Percentiles rank a stretch among this genome's conserved stretches.
Conservation (phyloP, 2,797 vertebrate species). For the Hypotaenidia philippensis region DNA sequence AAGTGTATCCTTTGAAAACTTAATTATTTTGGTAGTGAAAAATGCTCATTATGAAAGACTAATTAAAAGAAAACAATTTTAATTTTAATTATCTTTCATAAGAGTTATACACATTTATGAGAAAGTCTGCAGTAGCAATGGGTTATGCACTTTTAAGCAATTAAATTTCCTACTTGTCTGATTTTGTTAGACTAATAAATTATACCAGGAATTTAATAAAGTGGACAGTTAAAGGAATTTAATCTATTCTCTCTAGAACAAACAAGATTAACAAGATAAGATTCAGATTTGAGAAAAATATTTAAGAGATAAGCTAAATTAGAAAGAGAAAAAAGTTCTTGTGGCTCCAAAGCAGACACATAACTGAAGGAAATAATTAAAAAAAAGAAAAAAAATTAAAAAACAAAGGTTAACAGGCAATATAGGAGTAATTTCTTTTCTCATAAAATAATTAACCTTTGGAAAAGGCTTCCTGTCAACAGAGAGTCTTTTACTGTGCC, state of each 20-base stretch:
- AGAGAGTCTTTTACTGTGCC: constrained; percentile 39
- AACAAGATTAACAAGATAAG: constrained; percentile 80
- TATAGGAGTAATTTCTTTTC: constrained; percentile 68
- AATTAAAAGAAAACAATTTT: constrained; percentile 72
- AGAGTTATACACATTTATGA: constrained; percentile 54
- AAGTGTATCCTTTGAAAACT: constrained; percentile 19
- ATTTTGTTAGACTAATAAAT: constrained; percentile 81
- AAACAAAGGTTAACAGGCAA: constrained; percentile 75
- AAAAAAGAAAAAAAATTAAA: not conserved
- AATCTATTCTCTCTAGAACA: constrained; percentile 77
- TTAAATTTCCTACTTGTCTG: constrained; percentile 79
- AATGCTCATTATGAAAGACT: constrained; percentile 41
- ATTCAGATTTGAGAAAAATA: constrained; percentile 72
- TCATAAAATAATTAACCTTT: constrained; percentile 80
- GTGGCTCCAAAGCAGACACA: constrained; percentile 24
- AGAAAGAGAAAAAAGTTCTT: constrained; percentile 68
- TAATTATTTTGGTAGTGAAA: constrained; percentile 62
- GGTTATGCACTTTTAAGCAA: constrained; percentile 73
- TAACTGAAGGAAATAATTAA: constrained; percentile 67
- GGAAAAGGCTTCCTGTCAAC: constrained; percentile 72
- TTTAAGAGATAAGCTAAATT: constrained; percentile 74
- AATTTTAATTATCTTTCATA: constrained; percentile 59
- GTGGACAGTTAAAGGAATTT: constrained; percentile 78
- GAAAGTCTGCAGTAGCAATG: constrained; percentile 56
- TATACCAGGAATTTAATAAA: constrained; percentile 81